Evolutionary conservation across 2,797 vertebrate species (phyloP).

Genomic region (Hipposideros larvatus): DNA sequence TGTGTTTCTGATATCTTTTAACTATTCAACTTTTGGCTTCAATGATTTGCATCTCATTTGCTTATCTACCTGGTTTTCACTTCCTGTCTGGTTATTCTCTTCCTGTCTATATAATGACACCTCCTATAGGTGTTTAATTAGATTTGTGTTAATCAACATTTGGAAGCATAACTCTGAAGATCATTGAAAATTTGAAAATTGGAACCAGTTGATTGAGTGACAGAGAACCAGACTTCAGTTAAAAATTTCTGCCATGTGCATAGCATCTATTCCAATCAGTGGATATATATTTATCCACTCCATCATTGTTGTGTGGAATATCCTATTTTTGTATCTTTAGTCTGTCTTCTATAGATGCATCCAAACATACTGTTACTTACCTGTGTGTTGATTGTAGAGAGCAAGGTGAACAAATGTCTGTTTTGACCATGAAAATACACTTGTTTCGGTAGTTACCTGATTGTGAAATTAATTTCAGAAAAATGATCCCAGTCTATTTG

Average conservation of each 20-base stretch:
- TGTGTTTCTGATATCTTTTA: slow-evolving; percentile 64
- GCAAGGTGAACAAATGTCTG: background rate
- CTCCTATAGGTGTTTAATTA: slow-evolving; percentile 78
- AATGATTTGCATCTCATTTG: slow-evolving; percentile 41
- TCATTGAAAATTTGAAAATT: slow-evolving; percentile 68
- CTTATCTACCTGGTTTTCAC: slow-evolving; percentile 68
- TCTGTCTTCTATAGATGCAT: background rate
- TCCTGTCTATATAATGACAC: slow-evolving; percentile 54
- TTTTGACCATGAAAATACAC: slow-evolving; percentile 1
- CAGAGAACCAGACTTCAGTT: slow-evolving; percentile 48
- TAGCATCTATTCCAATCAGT: background rate
- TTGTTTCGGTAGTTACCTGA: slow-evolving; percentile 57
- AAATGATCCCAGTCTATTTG: slow-evolving; percentile 41
- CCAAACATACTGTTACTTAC: slow-evolving; percentile 29
- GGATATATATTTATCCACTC: background rate
- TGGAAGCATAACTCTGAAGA: slow-evolving; percentile 53
- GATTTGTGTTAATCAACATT: slow-evolving; percentile 72
- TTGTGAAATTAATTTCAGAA: slow-evolving; percentile 52
- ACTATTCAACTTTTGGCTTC: background rate
- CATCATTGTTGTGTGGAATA: background rate
- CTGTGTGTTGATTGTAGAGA: slow-evolving; percentile 19
- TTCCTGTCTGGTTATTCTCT: slow-evolving; percentile 69
- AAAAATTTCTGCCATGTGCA: background rate
- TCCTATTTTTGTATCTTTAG: background rate
- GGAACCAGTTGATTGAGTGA: slow-evolving; percentile 67